Base-by-base conservation (phyloP, 2,113 vertebrate genomes). In the Leptobrachium leishanense region DNA sequence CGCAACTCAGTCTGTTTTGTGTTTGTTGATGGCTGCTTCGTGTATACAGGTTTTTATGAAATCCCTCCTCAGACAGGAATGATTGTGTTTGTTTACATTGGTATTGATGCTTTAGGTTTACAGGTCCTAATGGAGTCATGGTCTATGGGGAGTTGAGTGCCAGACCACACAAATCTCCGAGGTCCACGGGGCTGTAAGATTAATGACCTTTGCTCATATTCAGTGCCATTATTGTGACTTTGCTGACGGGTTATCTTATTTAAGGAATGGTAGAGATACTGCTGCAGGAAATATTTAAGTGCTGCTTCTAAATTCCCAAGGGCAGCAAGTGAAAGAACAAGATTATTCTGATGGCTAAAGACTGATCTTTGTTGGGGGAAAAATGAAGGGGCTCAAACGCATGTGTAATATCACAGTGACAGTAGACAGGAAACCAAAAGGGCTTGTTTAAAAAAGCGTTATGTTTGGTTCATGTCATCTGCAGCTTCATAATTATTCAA, bases 171-270 rank as follows among this genome's bases (percentile, higher is more conserved):
- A 73, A 74, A 44, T 81, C 74, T 79, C 82, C 87, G 82, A 43
- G 84, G 79, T 85, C 83, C 71, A 62, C 73, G 76, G 75, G 77
- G 85, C 0, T 74, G 85, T 83, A 70, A 85, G 71, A 83, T 77
- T 79, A 85, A 86, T 85, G 71, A 79, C 74, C 84, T 88, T 85
- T 46, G 81, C 83, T 87, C 84, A 63, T 68, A 82, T 76, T 84
- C 0, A 0, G 4, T 84, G 87, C 74, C 63, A 69, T 89, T 86
- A 84, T 74, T 72, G 75, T 73, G 83, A 83, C 83, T 64, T 65
- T 86, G 59, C 71, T 2, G 46, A 79, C 79, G 50, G 70, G 83
- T 85, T 83, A 83, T 87, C 83, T 89, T 83, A 68, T 81, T 87
- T 87, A 85, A 82, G 87, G 68, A 44, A 72, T 84, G 85, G 81